These are phyloP conservation scores for Hirtodrosophila histrioides DNA, from an alignment of 2,888 invertebrate genomes.

Conservation along the genomic window DNA sequence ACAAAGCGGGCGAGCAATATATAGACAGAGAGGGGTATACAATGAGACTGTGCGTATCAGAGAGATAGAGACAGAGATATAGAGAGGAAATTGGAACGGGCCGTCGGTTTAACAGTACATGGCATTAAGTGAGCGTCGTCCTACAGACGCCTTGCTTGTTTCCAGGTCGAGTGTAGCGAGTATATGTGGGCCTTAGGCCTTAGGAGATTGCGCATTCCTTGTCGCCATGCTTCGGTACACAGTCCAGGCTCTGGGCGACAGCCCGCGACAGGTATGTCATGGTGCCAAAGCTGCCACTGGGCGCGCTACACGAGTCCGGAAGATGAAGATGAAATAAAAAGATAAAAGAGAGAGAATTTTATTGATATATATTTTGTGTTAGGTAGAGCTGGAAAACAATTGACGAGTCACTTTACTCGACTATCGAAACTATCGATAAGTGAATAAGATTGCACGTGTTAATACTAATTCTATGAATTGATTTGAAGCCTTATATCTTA, in stretches of 20 bases:
- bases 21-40: conserved; percentile 33
- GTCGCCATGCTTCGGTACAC: conserved; percentile 90
- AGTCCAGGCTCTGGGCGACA: conserved; percentile 90
- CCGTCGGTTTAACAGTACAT: conserved; percentile 42
- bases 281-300: conserved; percentile 98
- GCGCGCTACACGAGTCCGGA: conserved; percentile 88
- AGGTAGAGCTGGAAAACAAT: no score
- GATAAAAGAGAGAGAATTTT: background rate
- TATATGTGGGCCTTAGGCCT: conserved; percentile 34
- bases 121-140: conserved; percentile 55
- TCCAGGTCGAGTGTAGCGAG: conserved; percentile 42
- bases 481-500: no score
- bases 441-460: no score
- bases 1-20: conserved; percentile 12
- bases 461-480: no score
- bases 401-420: no score
- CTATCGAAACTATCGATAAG: no score
- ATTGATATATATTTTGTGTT: background rate
- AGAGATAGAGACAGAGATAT: conserved; percentile 18
- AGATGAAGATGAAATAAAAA: conserved; percentile 34
- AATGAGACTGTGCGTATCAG: conserved; percentile 7
- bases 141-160: conserved; percentile 30
- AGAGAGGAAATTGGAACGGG: conserved; percentile 27
- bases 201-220: conserved; percentile 92
- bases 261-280: conserved; percentile 98